Base-by-base conservation (phyloP, 2,797 vertebrate species). In the Pantherophis alleghaniensis region DNA sequence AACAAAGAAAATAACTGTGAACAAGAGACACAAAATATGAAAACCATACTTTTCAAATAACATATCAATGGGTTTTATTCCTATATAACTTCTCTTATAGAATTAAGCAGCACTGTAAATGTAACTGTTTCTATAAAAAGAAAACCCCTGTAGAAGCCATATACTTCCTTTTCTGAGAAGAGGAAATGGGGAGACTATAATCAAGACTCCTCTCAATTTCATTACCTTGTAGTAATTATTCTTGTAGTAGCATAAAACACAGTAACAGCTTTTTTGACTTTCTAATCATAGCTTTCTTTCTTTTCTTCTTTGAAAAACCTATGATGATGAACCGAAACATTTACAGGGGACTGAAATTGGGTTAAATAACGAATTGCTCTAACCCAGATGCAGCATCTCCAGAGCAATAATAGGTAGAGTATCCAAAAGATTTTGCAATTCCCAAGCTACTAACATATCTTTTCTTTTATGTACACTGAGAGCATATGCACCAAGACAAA, bases 101-200 rank as follows among this genome's bases (percentile, higher is more conserved):
- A 94, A 95, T 96, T 91, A 97, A 97, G 96, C 95, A 95, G 92
- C 20, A 24, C 37, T 83, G 74, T 91, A 94, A 2, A 37, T 93
- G 89, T 90, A 92, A 91, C 53, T 91, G 93, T 94, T 96, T 37
- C 95, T 96, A 96, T 97, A 95, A 96, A 95, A 96, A 95, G 96
- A 96, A 96, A 94, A 94, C 89, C 89, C 91, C 57, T 86, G 93
- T 24, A 92, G 79, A 93, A 94, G 91, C 90, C 61, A 91, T 94
- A 93, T 90, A 93, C 95, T 94, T 96, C 95, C 95, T 95, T 94
- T 87, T 53, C 61, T 47, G 53, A 93, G 13, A 87, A 53, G 53
- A 66, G 86, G 87, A 91, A 89, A 83, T 57, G 51, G 47, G 69
- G 20, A 20, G 26, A 56, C 42, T 60, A 59, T 57, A n/a, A 13